These are phyloP conservation scores for Gallinago solitaria DNA, from an alignment of 2,797 vertebrate species.

Conservation along the genomic window DNA sequence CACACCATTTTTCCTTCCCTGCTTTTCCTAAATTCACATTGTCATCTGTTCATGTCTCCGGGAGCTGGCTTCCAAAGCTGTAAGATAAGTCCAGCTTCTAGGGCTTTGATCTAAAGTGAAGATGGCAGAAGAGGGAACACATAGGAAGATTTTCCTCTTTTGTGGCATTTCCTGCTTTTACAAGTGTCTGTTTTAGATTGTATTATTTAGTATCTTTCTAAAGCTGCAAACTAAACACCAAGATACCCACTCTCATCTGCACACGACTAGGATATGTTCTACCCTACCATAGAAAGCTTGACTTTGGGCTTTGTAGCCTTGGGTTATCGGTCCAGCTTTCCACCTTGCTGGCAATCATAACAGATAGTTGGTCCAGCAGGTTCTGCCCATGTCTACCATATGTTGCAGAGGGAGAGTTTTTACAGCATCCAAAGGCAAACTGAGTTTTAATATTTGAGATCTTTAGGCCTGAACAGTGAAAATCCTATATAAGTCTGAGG, in stretches of 20 bases:
- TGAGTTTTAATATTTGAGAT: not conserved
- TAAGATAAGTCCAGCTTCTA: not conserved
- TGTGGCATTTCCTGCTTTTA: not conserved
- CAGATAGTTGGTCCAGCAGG: accelerated
- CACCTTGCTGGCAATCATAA: not conserved
- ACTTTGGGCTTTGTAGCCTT: not conserved
- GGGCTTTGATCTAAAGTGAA: not conserved
- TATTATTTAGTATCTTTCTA: not conserved
- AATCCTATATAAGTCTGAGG: not conserved
- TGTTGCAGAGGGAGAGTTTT: not conserved
- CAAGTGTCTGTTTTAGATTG: not conserved
- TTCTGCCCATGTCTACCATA: not conserved
- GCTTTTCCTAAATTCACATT: not conserved
- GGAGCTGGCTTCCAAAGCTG: not conserved
- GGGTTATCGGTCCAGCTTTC: not conserved
- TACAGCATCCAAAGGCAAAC: not conserved
- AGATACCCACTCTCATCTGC: not conserved
- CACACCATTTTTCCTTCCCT: not conserved
- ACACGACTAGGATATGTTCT: not conserved
- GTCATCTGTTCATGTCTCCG: not conserved
- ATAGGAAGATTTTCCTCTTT: not conserved
- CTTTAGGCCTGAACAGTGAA: not conserved
- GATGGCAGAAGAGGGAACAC: not conserved
- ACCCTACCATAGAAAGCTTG: not conserved
- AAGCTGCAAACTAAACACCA: not conserved